Evolutionary conservation across 2,888 invertebrate species (phyloP).

Genomic region (Diplolepis rosae): DNA sequence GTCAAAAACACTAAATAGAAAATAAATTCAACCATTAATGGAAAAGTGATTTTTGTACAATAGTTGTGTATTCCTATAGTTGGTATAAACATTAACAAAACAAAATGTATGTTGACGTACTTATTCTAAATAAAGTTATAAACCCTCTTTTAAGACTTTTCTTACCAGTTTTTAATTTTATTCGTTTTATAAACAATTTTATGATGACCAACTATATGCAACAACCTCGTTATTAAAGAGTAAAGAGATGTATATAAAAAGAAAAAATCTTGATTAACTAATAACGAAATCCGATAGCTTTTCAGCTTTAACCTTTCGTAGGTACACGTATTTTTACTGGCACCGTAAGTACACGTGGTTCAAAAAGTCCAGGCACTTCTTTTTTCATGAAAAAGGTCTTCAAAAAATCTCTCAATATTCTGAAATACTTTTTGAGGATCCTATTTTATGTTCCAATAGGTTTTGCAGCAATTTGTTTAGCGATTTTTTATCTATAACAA

Average conservation of each 20-base stretch:
- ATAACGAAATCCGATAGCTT: background rate
- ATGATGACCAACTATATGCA: background rate
- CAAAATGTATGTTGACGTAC: background rate
- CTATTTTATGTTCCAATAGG: too few relatives aligned
- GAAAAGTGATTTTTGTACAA: background rate
- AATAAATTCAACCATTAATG: background rate
- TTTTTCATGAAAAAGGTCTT: too few relatives aligned
- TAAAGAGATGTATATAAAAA: background rate
- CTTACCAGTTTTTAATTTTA: background rate
- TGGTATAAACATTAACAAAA: background rate
- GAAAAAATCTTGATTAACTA: background rate
- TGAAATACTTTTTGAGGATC: too few relatives aligned
- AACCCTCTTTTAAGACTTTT: background rate
- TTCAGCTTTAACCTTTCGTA: too few relatives aligned
- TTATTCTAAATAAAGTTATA: background rate
- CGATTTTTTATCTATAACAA: too few relatives aligned
- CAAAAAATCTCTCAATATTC: too few relatives aligned
- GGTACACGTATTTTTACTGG: too few relatives aligned
- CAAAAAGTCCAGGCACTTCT: too few relatives aligned
- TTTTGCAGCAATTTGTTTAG: too few relatives aligned
- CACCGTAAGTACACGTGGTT: too few relatives aligned
- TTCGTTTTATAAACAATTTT: background rate
- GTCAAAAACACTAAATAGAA: too few relatives aligned
- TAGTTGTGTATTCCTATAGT: background rate
- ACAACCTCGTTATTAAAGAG: background rate